Conservation (phyloP, 2,888 invertebrate species). For the Disparrhopalites patrizii region DNA sequence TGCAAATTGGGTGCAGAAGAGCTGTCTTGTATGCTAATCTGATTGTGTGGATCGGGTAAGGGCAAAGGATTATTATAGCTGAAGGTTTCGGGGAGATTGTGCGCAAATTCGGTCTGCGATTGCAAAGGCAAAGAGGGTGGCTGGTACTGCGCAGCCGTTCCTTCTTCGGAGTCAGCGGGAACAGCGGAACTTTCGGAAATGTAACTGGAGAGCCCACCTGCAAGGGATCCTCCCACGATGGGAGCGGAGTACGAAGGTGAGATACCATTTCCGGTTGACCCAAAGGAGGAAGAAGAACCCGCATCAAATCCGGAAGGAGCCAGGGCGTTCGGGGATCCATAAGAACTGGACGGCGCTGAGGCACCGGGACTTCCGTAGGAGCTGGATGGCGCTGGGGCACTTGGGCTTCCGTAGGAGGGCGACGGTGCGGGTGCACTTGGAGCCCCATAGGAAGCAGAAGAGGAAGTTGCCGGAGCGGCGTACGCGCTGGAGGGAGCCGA, state of each 20-base stretch:
- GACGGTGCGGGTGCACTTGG: conserved; percentile 20
- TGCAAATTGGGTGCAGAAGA: conserved; percentile 11
- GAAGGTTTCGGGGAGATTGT: neutral
- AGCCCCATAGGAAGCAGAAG: conserved; percentile 4
- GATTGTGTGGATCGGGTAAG: conserved; percentile 6
- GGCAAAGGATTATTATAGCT: conserved; percentile 8
- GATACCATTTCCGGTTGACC: conserved; percentile 17
- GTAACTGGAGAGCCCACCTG: conserved; percentile 34
- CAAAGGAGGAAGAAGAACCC: neutral
- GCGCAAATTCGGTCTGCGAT: conserved; percentile 19
- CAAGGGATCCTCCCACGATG: conserved; percentile 4
- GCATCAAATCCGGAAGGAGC: conserved; percentile 5
- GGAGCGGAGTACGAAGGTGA: conserved; percentile 24
- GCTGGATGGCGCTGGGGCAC: neutral
- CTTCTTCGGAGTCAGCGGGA: conserved; percentile 29
- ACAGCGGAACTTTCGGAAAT: conserved; percentile 12
- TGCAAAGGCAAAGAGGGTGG: conserved; percentile 29
- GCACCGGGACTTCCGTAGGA: conserved; percentile 1
- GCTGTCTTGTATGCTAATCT: conserved; percentile 19
- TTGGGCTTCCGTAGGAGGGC: neutral
- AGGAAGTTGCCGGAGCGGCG: neutral
- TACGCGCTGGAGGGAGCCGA: conserved; percentile 5
- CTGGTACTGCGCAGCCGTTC: conserved; percentile 44
- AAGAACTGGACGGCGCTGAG: neutral
- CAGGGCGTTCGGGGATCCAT: neutral